Evolutionary conservation across 2,888 invertebrate species (phyloP).

Genomic region (Ennomos fuscantarius): DNA sequence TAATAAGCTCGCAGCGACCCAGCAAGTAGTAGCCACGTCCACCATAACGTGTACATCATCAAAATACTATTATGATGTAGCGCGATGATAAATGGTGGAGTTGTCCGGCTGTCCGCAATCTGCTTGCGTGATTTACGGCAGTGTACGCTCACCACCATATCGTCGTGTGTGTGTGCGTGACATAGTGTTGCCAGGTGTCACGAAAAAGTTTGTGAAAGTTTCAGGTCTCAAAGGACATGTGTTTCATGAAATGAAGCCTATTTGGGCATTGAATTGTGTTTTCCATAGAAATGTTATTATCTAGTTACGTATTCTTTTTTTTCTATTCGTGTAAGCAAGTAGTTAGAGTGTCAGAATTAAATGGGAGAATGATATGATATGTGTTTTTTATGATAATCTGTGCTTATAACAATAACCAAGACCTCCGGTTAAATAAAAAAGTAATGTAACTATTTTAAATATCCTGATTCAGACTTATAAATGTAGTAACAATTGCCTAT

Average conservation of each 20-base stretch:
- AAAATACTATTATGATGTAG: conserved; percentile 11
- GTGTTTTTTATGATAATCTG: too few relatives aligned
- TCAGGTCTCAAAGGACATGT: not conserved
- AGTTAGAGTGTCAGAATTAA: too few relatives aligned
- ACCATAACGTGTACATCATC: conserved; percentile 1
- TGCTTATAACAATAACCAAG: too few relatives aligned
- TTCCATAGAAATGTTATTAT: too few relatives aligned
- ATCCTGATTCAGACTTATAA: too few relatives aligned
- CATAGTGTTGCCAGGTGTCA: not conserved
- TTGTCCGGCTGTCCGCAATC: conserved; percentile 33
- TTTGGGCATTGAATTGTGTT: too few relatives aligned
- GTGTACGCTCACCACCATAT: not conserved
- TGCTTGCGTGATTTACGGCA: conserved; percentile 30
- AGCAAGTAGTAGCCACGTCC: not conserved
- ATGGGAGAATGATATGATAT: too few relatives aligned
- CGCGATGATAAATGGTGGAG: conserved; percentile 27
- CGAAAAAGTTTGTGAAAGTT: not conserved
- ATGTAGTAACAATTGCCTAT: too few relatives aligned
- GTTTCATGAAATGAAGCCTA: not conserved
- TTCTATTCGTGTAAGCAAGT: too few relatives aligned
- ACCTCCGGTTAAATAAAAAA: too few relatives aligned
- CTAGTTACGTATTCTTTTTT: not conserved
- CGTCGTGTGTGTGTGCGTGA: not conserved
- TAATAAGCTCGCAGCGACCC: not conserved
- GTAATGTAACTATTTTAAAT: too few relatives aligned